Evolutionary conservation across 2,113 vertebrate species (phyloP).

Genomic region (Capricornis sumatraensis): DNA sequence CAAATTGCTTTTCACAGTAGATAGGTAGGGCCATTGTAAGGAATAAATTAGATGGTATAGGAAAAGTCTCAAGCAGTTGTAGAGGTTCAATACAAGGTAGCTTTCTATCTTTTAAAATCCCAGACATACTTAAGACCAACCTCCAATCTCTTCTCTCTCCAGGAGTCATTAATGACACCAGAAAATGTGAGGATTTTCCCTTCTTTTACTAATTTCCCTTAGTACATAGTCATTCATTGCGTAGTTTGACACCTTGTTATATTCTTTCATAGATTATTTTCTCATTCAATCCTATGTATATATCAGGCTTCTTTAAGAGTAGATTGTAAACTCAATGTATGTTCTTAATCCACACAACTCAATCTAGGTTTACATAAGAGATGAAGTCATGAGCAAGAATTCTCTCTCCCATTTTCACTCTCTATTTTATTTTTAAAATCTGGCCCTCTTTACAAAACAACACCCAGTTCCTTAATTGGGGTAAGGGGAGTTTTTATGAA

Average conservation of each 20-base stretch:
- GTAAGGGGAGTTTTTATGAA: background rate
- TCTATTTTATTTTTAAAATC: slow-evolving; percentile 3
- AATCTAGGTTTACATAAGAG: background rate
- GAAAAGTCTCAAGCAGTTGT: background rate
- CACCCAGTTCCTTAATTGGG: background rate
- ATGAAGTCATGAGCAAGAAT: background rate
- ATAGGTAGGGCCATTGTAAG: background rate
- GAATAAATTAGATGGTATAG: background rate
- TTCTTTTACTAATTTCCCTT: background rate
- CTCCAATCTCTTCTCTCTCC: background rate
- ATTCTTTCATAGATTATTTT: background rate
- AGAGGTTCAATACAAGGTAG: background rate
- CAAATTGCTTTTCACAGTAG: background rate
- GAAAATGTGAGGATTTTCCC: slow-evolving; percentile 1
- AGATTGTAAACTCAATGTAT: background rate
- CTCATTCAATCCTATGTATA: background rate
- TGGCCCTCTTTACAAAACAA: slow-evolving; percentile 2
- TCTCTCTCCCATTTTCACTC: background rate
- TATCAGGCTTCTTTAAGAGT: background rate
- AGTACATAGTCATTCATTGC: background rate
- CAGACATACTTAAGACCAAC: background rate
- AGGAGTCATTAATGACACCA: background rate
- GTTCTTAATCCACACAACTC: background rate
- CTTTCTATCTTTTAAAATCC: slow-evolving; percentile 6
- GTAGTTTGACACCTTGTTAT: background rate